Evolutionary conservation across 2,888 invertebrate species (phyloP).

Genomic region (Chouioia cunea): DNA sequence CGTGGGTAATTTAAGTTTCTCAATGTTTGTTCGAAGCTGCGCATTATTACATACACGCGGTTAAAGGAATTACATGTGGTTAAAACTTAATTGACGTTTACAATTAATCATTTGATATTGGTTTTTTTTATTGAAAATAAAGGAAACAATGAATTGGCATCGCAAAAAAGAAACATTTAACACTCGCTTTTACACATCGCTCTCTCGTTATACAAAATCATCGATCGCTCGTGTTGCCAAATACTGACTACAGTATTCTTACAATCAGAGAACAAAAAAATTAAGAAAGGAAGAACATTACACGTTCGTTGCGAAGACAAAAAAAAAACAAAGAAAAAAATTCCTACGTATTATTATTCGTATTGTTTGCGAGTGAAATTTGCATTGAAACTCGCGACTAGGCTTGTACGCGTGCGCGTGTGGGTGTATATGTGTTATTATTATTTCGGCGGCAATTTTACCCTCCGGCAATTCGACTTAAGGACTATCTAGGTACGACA

Average conservation of each 20-base stretch:
- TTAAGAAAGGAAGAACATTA: background rate
- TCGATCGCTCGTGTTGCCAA: conserved; percentile 19
- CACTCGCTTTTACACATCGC: conserved; percentile 37
- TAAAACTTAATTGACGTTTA: background rate
- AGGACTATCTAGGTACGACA: conserved; percentile 36
- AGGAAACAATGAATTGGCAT: conserved; percentile 36
- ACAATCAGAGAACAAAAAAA: background rate
- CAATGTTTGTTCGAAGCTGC: conserved; percentile 1
- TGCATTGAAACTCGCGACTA: conserved; percentile 11
- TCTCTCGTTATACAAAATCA: conserved; percentile 33
- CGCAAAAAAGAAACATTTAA: conserved; percentile 25
- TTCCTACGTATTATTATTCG: too few relatives aligned
- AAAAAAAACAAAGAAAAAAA: too few relatives aligned
- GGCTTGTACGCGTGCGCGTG: conserved; percentile 7
- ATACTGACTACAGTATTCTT: conserved; percentile 32
- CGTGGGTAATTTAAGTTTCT: conserved; percentile 14
- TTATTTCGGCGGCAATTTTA: conserved; percentile 9
- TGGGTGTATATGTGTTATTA: conserved; percentile 3
- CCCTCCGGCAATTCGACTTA: conserved; percentile 34
- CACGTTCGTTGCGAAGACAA: too few relatives aligned
- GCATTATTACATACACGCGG: background rate
- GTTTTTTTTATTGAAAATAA: conserved; percentile 48
- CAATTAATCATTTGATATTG: conserved; percentile 18
- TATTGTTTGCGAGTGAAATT: conserved; percentile 2
- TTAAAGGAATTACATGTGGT: background rate